phyloP scores from a whole-genome alignment of 2,888 invertebrate species.

The Pristionchus maxplancki region DNA sequence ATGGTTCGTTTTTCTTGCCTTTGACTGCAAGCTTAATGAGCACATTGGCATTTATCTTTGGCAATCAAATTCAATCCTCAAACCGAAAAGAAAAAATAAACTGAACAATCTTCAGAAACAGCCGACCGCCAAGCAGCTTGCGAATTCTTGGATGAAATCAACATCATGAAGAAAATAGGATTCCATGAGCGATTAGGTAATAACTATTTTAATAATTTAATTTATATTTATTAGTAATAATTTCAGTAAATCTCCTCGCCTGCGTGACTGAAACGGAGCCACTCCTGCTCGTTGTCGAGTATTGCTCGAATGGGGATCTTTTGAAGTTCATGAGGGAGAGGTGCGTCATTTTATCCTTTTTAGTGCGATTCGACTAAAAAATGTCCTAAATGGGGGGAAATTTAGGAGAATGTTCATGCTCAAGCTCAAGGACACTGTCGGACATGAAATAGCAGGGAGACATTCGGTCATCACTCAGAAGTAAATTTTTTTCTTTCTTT shows the following conservation, averaged over 20 bases:
- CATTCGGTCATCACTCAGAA: slow-evolving; percentile 64
- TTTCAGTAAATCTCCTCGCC: slow-evolving; percentile 90
- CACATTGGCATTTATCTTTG: no score
- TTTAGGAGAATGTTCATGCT: slow-evolving; percentile 29
- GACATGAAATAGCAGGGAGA: not conserved
- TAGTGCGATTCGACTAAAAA: not conserved
- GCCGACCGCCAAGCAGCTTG: not conserved
- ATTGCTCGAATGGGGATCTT: slow-evolving; percentile 86
- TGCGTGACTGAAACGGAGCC: slow-evolving; percentile 81
- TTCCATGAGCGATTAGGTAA: slow-evolving; percentile 35
- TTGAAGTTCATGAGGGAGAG: slow-evolving; percentile 94
- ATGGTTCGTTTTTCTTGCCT: not conserved
- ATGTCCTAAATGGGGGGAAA: no score
- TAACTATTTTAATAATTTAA: no score
- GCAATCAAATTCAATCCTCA: no score
- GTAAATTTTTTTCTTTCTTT: slow-evolving; percentile 71
- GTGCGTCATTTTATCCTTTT: slow-evolving; percentile 80
- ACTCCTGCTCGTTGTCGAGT: slow-evolving; percentile 81
- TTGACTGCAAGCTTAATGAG: no score
- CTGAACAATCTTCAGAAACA: not conserved
- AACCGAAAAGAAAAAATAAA: no score
- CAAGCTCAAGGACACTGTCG: slow-evolving; percentile 9
- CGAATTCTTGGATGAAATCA: slow-evolving; percentile 33
- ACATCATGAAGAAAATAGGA: slow-evolving; percentile 42
- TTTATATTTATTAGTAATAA: not conserved